Evolutionary conservation across 2,888 invertebrate species (phyloP).

Genomic region (Archaeoteleia sp.): DNA sequence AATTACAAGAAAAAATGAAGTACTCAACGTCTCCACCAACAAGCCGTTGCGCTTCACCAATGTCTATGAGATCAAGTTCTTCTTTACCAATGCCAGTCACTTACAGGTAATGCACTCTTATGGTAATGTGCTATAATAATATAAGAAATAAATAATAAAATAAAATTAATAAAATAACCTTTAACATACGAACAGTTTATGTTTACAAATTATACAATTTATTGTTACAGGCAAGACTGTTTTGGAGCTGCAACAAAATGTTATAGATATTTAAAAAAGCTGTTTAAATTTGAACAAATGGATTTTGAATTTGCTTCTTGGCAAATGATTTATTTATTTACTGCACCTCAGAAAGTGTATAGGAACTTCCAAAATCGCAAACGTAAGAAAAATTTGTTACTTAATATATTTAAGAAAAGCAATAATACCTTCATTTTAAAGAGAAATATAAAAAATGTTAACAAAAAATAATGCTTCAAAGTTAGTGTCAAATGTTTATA

Average conservation of each 20-base stretch:
- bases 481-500: too few species aligned
- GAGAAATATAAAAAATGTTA: too few species aligned
- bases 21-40: constrained; percentile 80
- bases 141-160: too few species aligned
- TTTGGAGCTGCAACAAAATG: constrained; percentile 91
- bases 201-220: constrained; percentile 15
- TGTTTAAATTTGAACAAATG: constrained; percentile 97
- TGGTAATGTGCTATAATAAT: too few species aligned
- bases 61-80: constrained; percentile 75
- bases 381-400: constrained; percentile 80
- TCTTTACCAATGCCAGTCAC: constrained; percentile 81
- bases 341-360: constrained; percentile 97
- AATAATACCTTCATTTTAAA: too few species aligned
- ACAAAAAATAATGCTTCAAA: too few species aligned
- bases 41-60: constrained; percentile 72
- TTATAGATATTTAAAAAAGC: constrained; percentile 88
- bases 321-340: constrained; percentile 98
- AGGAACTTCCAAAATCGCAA: constrained; percentile 98
- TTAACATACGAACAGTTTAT: constrained; percentile 6
- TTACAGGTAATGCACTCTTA: constrained; percentile 64
- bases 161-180: too few species aligned
- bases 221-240: constrained; percentile 79
- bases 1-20: constrained; percentile 75
- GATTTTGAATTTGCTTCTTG: constrained; percentile 99
- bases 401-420: too few species aligned